These are phyloP conservation scores for Villa cingulata DNA, from an alignment of 2,888 invertebrate genomes.

Conservation along the genomic window DNA sequence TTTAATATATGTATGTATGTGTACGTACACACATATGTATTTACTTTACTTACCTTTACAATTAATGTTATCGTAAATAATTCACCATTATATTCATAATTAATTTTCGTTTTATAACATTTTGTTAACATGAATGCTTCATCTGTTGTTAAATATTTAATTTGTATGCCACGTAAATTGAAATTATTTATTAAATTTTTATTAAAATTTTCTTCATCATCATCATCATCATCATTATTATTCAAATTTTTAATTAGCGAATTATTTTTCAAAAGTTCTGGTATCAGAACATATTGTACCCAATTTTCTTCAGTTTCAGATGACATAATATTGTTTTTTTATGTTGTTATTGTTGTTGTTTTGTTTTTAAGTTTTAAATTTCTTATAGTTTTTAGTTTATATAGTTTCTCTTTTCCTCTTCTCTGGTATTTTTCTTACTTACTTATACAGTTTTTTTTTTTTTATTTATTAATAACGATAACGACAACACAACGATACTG, in stretches of 20 bases:
- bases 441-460: no score
- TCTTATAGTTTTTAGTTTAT: no score
- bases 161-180: conserved; percentile 16
- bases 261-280: conserved; percentile 9
- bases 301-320: conserved; percentile 7
- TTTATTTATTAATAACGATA: no score
- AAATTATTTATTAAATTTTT: conserved; percentile 9
- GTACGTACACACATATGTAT: no score
- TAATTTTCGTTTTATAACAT: conserved; percentile 24
- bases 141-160: conserved; percentile 20
- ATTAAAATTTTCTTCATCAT: conserved; percentile 9
- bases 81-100: conserved; percentile 17
- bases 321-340: background rate
- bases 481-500: no score
- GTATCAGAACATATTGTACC: conserved; percentile 10
- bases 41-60: conserved; percentile 29
- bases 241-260: no score
- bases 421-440: no score
- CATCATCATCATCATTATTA: no score
- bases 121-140: conserved; percentile 29
- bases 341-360: no score
- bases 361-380: no score
- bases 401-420: no score
- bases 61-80: conserved; percentile 17
- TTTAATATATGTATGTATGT: no score